Evolutionary conservation across 30 jellyfish, hydroid and myxozoan species (phyloP).

Genomic region (Morbakka virulenta): DNA sequence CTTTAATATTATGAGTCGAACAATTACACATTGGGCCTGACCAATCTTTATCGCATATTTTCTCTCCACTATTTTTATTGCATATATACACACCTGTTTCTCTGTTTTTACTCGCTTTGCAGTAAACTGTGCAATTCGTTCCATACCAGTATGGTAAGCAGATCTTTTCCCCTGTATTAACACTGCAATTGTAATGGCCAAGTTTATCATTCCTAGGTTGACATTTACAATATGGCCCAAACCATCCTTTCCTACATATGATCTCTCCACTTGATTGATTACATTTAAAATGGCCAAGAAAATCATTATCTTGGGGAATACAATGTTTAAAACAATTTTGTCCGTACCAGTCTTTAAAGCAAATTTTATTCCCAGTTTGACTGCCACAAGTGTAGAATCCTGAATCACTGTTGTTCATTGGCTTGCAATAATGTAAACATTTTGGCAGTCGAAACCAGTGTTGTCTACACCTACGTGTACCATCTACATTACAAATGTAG

Average conservation of each 20-base stretch:
- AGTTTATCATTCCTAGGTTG: not conserved
- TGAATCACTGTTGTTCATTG: constrained; percentile 8
- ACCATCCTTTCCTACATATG: constrained; percentile 42
- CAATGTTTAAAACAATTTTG: constrained; percentile 12
- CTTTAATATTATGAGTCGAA: not conserved
- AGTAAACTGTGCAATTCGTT: constrained; percentile 9
- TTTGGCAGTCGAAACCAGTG: constrained; percentile 21
- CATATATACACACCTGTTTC: not conserved
- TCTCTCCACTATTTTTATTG: not conserved
- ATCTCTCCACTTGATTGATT: constrained; percentile 4
- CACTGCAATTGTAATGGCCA: constrained; percentile 48
- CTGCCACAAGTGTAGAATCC: constrained; percentile 41
- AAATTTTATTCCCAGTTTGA: constrained; percentile 25
- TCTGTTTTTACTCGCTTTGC: constrained; percentile 15
- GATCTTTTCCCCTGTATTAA: constrained; percentile 13
- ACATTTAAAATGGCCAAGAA: constrained; percentile 33
- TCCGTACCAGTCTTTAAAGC: constrained; percentile 23
- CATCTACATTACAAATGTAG: constrained; percentile 16
- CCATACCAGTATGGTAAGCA: constrained; percentile 47
- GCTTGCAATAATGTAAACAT: constrained; percentile 21
- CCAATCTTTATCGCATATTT: not conserved
- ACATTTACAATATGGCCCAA: constrained; percentile 6
- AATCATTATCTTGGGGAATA: not conserved
- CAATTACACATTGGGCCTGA: not conserved
- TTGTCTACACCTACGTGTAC: constrained; percentile 27